Percentiles rank a stretch among this genome's conserved stretches.
These are phyloP conservation scores for Galemys pyrenaicus DNA, from an alignment of 2,113 vertebrate species.

Conservation along the genomic window DNA sequence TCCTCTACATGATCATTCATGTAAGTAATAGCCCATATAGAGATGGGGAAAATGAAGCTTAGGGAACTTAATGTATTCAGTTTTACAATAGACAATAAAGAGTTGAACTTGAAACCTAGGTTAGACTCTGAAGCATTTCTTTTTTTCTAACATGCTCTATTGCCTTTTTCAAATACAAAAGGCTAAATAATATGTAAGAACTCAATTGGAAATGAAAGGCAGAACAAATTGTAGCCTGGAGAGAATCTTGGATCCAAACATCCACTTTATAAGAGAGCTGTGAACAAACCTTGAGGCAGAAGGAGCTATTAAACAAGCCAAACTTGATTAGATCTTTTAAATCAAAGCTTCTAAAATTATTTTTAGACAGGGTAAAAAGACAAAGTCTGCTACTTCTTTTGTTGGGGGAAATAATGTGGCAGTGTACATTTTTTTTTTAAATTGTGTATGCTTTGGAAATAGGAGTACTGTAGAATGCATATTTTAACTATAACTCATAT, in stretches of 20 bases:
- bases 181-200: background rate
- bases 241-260: background rate
- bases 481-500: conserved; percentile 17
- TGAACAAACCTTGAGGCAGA: background rate
- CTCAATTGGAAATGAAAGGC: conserved; percentile 30
- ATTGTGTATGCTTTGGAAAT: background rate
- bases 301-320: background rate
- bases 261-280: background rate
- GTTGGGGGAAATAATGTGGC: background rate
- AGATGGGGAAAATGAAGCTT: background rate
- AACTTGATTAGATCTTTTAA: background rate
- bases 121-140: background rate
- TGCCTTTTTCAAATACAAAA: background rate
- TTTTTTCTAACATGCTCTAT: background rate
- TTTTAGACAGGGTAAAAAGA: background rate
- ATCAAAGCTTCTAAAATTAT: background rate
- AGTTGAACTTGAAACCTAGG: background rate
- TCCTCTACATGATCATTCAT: background rate
- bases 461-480: background rate
- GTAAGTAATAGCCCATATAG: background rate
- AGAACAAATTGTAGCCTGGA: background rate
- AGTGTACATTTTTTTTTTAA: background rate
- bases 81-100: background rate
- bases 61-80: background rate
- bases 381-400: background rate